Evolutionary conservation across 2,888 invertebrate genomes (phyloP).

Genomic region (Callinectes sapidus): DNA sequence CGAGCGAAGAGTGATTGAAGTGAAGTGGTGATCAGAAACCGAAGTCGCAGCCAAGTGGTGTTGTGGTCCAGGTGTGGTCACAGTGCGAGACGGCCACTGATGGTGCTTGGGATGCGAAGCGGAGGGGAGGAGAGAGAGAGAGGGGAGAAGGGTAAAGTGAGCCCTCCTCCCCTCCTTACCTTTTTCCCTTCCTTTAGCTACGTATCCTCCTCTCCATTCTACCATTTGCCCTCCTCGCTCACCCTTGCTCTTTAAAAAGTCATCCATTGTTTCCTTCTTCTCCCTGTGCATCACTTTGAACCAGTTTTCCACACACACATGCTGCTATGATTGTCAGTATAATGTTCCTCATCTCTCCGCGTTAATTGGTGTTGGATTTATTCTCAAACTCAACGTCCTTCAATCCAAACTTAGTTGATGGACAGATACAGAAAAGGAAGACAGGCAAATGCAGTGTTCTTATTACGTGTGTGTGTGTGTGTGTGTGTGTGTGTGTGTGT

Average conservation of each 20-base stretch:
- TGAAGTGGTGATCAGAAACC: background rate
- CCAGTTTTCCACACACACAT: no score
- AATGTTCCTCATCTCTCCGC: no score
- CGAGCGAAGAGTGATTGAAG: background rate
- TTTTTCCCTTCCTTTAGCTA: background rate
- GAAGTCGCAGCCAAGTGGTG: background rate
- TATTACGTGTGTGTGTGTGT: no score
- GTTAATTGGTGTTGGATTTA: no score
- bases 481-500: no score
- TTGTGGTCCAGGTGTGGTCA: conserved; percentile 21
- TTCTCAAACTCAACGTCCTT: no score
- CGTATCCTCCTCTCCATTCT: background rate
- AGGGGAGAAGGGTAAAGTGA: background rate
- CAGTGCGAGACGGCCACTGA: background rate
- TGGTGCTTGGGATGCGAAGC: conserved; percentile 8
- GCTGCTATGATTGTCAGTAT: no score
- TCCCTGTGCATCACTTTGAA: background rate
- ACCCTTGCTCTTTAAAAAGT: background rate
- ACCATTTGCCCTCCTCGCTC: background rate
- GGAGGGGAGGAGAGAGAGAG: conserved; percentile 20
- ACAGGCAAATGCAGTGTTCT: no score
- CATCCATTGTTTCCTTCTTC: background rate
- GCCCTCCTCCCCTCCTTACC: background rate
- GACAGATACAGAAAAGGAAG: no score
- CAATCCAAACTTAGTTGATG: no score